A percentile compares a stretch with the other conserved stretches of the same genome.
Conservation (phyloP, 2,797 vertebrate species). For the Cynodonichthys magdalenae region DNA sequence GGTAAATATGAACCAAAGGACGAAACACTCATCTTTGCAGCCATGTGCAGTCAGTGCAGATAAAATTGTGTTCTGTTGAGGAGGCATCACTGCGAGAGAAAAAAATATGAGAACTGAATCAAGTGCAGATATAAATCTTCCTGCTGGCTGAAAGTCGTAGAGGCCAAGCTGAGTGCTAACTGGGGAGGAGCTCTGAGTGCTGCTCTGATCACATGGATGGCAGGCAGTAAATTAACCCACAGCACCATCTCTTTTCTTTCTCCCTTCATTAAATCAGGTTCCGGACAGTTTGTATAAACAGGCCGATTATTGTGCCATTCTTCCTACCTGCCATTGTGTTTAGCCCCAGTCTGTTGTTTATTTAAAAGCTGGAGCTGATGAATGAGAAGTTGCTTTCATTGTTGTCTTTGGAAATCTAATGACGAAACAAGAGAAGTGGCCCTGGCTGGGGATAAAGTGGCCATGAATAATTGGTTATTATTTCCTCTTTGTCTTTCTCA, state of each 20-base stretch:
- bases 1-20: background rate
- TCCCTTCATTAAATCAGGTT: slow-evolving; percentile 26
- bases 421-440: slow-evolving; percentile 35
- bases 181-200: slow-evolving; percentile 32
- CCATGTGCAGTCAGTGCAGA: background rate
- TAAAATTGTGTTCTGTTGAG: background rate
- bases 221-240: slow-evolving; percentile 35
- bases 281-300: slow-evolving; percentile 37
- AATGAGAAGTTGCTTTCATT: slow-evolving; percentile 45
- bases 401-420: slow-evolving; percentile 46
- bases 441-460: slow-evolving; percentile 31
- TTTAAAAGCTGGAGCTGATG: slow-evolving; percentile 30
- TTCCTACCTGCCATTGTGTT: slow-evolving; percentile 28
- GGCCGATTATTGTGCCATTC: slow-evolving; percentile 5
- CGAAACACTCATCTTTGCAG: background rate
- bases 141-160: slow-evolving; percentile 29
- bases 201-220: slow-evolving; percentile 37
- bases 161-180: slow-evolving; percentile 30
- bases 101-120: slow-evolving; percentile 19
- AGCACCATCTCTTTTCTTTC: slow-evolving; percentile 29
- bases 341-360: slow-evolving; percentile 2
- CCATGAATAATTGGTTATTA: slow-evolving; percentile 64
- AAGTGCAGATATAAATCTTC: slow-evolving; percentile 25
- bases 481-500: slow-evolving; percentile 9
- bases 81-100: background rate